Conservation (phyloP, 2,113 vertebrate species). For the Dinomys branickii region DNA sequence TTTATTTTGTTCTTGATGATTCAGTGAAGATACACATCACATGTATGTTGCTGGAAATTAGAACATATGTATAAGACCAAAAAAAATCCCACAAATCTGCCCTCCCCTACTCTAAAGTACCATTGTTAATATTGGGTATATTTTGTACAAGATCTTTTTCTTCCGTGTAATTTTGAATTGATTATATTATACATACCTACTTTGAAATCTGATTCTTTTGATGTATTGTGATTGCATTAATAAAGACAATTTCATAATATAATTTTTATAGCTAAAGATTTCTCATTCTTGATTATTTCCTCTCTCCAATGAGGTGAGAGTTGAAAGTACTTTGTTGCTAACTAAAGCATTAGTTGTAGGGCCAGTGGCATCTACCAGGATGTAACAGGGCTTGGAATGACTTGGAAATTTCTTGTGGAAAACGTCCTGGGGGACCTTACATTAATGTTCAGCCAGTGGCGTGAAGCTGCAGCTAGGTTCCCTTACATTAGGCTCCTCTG, state of each 20-base stretch:
- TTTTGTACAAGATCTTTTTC: not conserved
- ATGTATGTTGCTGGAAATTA: not conserved
- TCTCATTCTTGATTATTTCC: not conserved
- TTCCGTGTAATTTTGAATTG: not conserved
- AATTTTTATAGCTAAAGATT: not conserved
- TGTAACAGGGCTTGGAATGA: not conserved
- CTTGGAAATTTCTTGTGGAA: not conserved
- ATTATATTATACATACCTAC: not conserved
- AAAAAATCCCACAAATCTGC: not conserved
- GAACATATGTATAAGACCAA: not conserved
- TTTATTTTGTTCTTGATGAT: slow-evolving; percentile 1
- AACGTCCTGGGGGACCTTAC: not conserved
- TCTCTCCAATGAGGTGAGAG: not conserved
- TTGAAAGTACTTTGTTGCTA: not conserved
- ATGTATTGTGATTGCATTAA: not conserved
- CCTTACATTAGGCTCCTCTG: not conserved
- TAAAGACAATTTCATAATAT: not conserved
- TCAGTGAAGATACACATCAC: not conserved
- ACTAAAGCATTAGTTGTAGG: not conserved
- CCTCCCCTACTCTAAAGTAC: not conserved
- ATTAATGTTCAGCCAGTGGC: rapidly evolving
- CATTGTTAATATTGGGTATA: not conserved
- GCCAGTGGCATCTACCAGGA: not conserved
- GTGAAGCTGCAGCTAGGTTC: too few relatives aligned
- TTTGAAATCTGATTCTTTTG: not conserved